Conservation (phyloP, 2,888 invertebrate genomes). For the Graphium colonna region DNA sequence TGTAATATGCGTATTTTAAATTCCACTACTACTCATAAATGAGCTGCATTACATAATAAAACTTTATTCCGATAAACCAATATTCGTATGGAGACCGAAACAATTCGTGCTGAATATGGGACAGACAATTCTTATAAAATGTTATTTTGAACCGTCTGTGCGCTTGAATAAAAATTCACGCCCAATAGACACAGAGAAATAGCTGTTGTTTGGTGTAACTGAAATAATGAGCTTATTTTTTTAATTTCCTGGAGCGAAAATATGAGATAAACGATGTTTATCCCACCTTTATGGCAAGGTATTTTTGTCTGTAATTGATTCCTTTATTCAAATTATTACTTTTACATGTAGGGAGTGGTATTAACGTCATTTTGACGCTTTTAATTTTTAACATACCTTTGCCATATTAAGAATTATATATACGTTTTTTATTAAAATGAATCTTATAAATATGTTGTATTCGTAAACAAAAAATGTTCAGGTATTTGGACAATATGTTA, state of each 20-base stretch:
- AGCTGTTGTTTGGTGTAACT: constrained; percentile 14
- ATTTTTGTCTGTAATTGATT: no score
- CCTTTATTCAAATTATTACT: no score
- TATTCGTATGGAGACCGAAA: constrained; percentile 18
- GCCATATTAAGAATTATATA: background rate
- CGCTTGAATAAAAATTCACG: constrained; percentile 22
- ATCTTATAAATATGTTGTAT: background rate
- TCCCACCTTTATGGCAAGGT: background rate
- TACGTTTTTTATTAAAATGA: background rate
- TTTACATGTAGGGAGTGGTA: no score
- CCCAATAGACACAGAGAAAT: constrained; percentile 20
- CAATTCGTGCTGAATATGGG: constrained; percentile 18
- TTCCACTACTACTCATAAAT: no score
- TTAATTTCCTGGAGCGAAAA: constrained; percentile 12
- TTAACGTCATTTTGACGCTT: no score
- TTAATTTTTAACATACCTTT: background rate
- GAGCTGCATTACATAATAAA: constrained; percentile 1
- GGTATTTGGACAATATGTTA: no score
- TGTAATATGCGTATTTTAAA: no score
- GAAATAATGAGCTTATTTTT: constrained; percentile 22
- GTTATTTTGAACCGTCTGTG: constrained; percentile 18
- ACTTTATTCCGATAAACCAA: constrained; percentile 10
- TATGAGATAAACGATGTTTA: constrained; percentile 4
- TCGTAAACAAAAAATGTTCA: background rate
- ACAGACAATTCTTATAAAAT: constrained; percentile 24